Conservation (phyloP, 1,140 invertebrate genomes). For the Daktulosphaira vitifoliae region DNA sequence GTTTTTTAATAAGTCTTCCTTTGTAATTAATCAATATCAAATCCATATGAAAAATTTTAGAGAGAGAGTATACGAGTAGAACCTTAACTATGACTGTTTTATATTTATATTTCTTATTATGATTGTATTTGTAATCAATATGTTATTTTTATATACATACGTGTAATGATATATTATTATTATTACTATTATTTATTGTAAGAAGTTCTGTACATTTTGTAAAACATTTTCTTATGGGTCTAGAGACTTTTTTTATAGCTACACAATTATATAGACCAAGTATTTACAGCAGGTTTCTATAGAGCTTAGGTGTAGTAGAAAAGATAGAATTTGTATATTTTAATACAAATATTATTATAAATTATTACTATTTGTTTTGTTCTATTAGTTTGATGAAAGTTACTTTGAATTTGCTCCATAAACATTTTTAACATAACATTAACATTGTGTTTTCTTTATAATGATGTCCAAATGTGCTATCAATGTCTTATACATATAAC, state of each 20-base stretch:
- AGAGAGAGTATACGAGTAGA: constrained; percentile 29
- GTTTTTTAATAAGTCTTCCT: constrained; percentile 25
- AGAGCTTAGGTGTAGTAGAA: constrained; percentile 12
- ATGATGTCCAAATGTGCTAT: too few relatives aligned
- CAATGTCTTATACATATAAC: too few relatives aligned
- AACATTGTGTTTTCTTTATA: too few relatives aligned
- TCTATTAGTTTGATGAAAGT: constrained; percentile 24
- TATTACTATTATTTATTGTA: background rate
- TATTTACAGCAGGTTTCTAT: too few relatives aligned
- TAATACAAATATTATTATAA: constrained; percentile 15
- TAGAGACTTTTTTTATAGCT: constrained; percentile 24
- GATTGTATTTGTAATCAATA: too few relatives aligned
- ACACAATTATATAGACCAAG: too few relatives aligned
- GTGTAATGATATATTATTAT: constrained; percentile 15
- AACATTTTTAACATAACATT: too few relatives aligned
- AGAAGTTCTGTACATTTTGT: constrained; percentile 24
- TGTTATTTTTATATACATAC: constrained; percentile 28
- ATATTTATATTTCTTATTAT: background rate
- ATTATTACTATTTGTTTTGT: background rate
- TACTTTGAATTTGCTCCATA: too few relatives aligned
- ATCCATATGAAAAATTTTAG: too few relatives aligned
- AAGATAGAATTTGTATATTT: constrained; percentile 19
- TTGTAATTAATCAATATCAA: constrained; percentile 3
- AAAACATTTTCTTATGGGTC: constrained; percentile 14
- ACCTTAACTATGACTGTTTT: constrained; percentile 28